Evolutionary conservation across 1,140 invertebrate genomes (phyloP), one percentile per base, ranked within the genome.

Genomic region (Drosophila simulans): DNA sequence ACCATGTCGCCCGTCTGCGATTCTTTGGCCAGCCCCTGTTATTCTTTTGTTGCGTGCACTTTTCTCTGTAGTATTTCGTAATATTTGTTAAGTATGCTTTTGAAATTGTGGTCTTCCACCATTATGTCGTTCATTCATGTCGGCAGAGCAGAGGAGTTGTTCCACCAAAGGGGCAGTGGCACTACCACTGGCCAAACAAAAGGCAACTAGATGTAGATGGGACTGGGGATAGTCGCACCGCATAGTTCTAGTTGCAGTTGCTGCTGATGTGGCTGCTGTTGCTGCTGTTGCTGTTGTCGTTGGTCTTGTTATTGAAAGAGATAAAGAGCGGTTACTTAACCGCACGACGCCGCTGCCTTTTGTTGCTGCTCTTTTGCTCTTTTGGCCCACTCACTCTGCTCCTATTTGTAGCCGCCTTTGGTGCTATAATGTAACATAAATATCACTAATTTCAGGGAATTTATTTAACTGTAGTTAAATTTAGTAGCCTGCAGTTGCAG

Each of bases 31-130:
- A 65, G 77, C 49, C 81, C 81, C 83, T 88, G 82, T 83, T 88
- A 83, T 89, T 86, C 84, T 89, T 86, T 88, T 86, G 82, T 86
- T 79, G 83, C 79, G 70, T 86, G 82, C 82, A 86, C 83, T 86
- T 88, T 86, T 86, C 79, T 58, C 72, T 42, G 70, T 81, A 77
- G 83, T 89, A 89, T 89, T 86, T 86, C 84, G 83, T 89, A 86
- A 86, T 86, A 86, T 86, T 86, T 86, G 83, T 76, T 86, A 86
- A 86, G 83, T 86, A 86, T 86, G 84, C 83, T 86, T 86, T 86
- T 86, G 83, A 86, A 86, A 86, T 86, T 86, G 83, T 88, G 84
- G 83, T 86, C 84, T 86, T 86, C 83, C 84, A 88, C 84, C 83
- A 86, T 86, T 89, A 89, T 86, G 83, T 89, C 83, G 83, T 88